Evolutionary conservation across 2,888 invertebrate species (phyloP).

Genomic region (Colostygia pectinataria): DNA sequence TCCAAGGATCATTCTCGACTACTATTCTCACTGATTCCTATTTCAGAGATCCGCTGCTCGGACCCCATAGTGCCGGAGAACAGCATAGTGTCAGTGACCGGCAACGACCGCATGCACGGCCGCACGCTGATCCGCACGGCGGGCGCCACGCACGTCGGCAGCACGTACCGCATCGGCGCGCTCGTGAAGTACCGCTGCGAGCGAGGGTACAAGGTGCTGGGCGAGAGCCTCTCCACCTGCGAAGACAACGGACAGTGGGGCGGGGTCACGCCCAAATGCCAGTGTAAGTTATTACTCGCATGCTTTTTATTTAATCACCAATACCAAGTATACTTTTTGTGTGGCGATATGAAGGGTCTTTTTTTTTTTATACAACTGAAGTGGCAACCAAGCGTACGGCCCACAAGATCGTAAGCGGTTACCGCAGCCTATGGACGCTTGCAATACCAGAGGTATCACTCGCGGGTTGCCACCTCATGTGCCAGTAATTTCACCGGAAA

Average conservation of each 20-base stretch:
- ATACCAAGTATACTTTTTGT: no score
- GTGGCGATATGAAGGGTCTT: no score
- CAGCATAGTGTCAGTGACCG: constrained; percentile 93
- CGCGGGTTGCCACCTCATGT: no score
- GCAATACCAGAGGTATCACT: no score
- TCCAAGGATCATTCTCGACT: no score
- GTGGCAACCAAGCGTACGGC: no score
- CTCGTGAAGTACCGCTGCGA: constrained; percentile 95
- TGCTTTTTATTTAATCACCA: no score
- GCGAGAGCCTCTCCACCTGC: constrained; percentile 92
- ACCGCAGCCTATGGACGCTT: no score
- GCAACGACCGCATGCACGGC: constrained; percentile 95
- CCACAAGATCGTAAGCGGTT: no score
- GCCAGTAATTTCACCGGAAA: no score
- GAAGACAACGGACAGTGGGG: constrained; percentile 94
- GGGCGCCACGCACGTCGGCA: constrained; percentile 86
- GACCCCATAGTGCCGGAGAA: constrained; percentile 93
- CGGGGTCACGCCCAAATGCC: constrained; percentile 91
- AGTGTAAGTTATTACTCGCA: constrained; percentile 92
- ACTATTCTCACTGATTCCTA: constrained; percentile 12
- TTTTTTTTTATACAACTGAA: no score
- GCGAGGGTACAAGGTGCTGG: constrained; percentile 93
- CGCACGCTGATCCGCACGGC: constrained; percentile 90
- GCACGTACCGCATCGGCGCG: constrained; percentile 93
- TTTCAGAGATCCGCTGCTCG: constrained; percentile 92